Base-by-base conservation (phyloP, 2,888 invertebrate genomes). In the Byasa hedistus region DNA sequence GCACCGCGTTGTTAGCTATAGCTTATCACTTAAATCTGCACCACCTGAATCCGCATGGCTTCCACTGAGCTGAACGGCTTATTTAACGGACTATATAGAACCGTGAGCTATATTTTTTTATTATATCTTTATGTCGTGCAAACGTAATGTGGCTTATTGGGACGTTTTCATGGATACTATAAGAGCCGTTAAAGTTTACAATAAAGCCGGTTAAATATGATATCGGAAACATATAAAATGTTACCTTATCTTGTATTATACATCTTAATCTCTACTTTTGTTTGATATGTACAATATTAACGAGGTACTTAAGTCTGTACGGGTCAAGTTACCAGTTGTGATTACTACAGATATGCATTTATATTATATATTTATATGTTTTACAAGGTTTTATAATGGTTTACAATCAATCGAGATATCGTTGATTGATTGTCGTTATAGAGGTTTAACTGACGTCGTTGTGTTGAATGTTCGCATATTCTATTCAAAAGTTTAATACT, bases 21-120 rank as follows among this genome's bases (percentile, higher is more conserved):
- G 89, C 91, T 68, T 92, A 91, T 73, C 77, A 90, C 80, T 79
- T 83, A 67, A 91, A 87, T 71, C 51, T 91, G 79, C 91, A 92
- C 82, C 91, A 92, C 68, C 70, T 87, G 27, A 71, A 71, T 71
- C 85, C 83, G 19, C 82, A 71, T 74, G 89, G 91, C 76, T 85
- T 85, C 59, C 81, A 82, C 79, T 91, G 76, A 84, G 71, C 69
- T 57, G 23, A 22, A 12, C 12, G 32, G 22, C 52, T 62, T 56
- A 44, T 54, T n/a, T 57, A 51, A 57, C 44, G 51, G 57, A 57
- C 44, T 52, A n/a, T 58, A 39, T 62, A 56, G 10, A 39, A 57
- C 44, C 52, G 48, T 54, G 52, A 52, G 66, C 44, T 61, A 62
- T 54, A 32, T 57, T 27, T 61, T 48, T 62, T 27, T 55, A 51